A percentile compares a stretch with the other conserved stretches of the same genome.
Conservation (phyloP, 64 coral and sea anemone species). For the Trachythela sp. region DNA sequence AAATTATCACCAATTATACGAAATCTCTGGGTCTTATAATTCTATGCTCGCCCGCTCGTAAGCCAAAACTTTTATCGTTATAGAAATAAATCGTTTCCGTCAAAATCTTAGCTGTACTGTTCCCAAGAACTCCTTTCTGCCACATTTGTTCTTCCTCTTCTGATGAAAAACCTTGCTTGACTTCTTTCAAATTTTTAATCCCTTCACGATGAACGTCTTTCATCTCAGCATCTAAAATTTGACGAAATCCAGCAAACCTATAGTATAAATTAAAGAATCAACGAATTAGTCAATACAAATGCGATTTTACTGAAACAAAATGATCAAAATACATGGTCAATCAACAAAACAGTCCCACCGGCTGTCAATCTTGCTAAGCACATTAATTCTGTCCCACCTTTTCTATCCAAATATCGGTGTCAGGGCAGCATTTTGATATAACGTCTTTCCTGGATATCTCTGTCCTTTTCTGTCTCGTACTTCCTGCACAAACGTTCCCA, state of each 20-base stretch:
- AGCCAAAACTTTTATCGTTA: constrained; percentile 69
- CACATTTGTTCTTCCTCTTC: constrained; percentile 35
- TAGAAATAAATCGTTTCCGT: constrained; percentile 62
- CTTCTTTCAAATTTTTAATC: constrained; percentile 61
- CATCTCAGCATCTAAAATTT: no score
- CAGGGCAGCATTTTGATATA: no score
- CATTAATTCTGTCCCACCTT: no score
- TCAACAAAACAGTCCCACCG: not conserved
- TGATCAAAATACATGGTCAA: constrained; percentile 52
- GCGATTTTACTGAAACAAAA: constrained; percentile 63
- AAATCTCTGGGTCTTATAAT: constrained; percentile 43
- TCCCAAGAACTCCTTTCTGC: constrained; percentile 33
- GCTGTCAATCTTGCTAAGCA: no score
- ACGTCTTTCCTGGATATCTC: no score
- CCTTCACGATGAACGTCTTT: constrained; percentile 64
- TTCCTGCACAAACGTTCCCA: no score
- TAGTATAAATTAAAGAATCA: constrained; percentile 38
- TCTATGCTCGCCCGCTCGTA: constrained; percentile 56
- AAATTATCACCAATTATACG: constrained; percentile 34
- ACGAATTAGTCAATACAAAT: no score
- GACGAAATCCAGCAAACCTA: not conserved
- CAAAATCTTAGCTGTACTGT: constrained; percentile 33
- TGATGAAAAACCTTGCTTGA: constrained; percentile 46
- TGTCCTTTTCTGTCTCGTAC: no score
- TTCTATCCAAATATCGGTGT: no score